Evolutionary conservation across 92 coral and sea anemone genomes (phyloP), one percentile per base, ranked within the genome.

Genomic region (Phenganax marumi): DNA sequence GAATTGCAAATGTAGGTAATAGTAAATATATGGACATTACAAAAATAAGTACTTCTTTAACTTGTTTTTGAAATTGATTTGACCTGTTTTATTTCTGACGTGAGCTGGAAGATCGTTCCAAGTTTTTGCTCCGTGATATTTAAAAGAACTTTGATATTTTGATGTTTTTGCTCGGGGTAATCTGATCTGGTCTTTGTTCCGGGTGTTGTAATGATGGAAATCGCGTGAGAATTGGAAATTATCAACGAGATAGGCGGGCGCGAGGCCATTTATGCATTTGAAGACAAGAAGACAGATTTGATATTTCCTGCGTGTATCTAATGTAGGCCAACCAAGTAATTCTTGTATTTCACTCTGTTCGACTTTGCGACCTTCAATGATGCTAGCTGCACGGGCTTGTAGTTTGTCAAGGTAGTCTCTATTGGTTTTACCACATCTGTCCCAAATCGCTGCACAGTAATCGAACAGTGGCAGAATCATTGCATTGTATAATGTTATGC

Each of bases 401-500:
- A 49, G 57, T 49, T 71, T 71, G 8, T 71, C 77, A 12, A 71
- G 77, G 77, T 9, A 71, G 16, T 50, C 77, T 9, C 57, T 13
- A 23, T 71, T 71, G 14, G 58, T 71, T 19, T 71, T 71, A 21
- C 77, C 77, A 50, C 77, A 71, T 13, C 47, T 52, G 50, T 71
- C 77, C 77, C 77, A 71, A 21, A 71, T 55, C 11, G 77, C 53
- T 72, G 66, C 48, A 79, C 77, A 71, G 18, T 71, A 71, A 19
- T 71, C 77, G 50, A 18, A 66, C 12, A 64, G 17, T 47, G 72
- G 72, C 54, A 87, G 51, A 5, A 81, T 62, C 89, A 89, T 85
- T 18, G 87, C 89, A 65, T 81, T 50, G 25, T 53, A 89, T 18
- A 83, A 76, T 12, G 82, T 87, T 8, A 87, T 69, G 63, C 87